phyloP scores from a whole-genome alignment of 2,113 vertebrate species.

The Cottus gobio region DNA sequence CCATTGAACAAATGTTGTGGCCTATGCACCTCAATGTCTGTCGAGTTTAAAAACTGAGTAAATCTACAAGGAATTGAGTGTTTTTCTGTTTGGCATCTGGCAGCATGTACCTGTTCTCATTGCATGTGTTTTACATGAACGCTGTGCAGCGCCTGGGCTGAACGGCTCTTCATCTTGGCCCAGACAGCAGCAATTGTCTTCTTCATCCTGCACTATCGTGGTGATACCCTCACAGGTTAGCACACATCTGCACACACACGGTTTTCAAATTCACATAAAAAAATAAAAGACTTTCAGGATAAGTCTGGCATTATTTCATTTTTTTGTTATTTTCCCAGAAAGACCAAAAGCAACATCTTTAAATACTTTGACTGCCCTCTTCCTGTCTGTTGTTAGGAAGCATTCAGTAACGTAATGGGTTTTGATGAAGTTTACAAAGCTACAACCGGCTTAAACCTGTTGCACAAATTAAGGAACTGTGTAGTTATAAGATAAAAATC shows the following conservation, averaged over 20 bases:
- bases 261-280: background rate
- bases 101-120: background rate
- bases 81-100: background rate
- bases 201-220: conserved; percentile 83
- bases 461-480: background rate
- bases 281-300: background rate
- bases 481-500: background rate
- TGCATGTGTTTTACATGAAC: background rate
- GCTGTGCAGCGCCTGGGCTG: conserved; percentile 87
- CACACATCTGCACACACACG: background rate
- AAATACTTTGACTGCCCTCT: background rate
- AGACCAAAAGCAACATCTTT: background rate
- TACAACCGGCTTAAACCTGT: background rate
- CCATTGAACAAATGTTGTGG: background rate
- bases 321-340: background rate
- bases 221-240: conserved; percentile 80
- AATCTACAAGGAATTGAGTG: background rate
- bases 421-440: background rate
- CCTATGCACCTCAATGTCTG: background rate
- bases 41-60: background rate
- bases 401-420: background rate
- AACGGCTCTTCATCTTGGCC: conserved; percentile 84
- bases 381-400: background rate
- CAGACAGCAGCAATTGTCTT: conserved; percentile 83
- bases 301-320: background rate